Evolutionary conservation across 1,140 invertebrate species (phyloP).

Genomic region (Hesperophylax magnus): DNA sequence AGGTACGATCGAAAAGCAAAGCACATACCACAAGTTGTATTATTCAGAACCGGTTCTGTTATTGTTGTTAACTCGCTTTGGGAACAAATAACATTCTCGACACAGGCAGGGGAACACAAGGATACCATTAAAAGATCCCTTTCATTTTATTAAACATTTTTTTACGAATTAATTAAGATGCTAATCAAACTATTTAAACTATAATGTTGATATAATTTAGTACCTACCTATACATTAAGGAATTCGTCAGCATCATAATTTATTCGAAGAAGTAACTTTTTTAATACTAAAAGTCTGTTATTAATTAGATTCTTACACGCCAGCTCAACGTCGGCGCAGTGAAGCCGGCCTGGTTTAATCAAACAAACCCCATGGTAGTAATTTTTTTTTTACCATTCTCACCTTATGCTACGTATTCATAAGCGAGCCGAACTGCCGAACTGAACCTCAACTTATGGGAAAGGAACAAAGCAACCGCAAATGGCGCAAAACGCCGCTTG

Average conservation of each 20-base stretch:
- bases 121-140: background rate
- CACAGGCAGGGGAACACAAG: background rate
- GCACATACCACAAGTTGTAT: constrained; percentile 39
- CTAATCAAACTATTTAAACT: background rate
- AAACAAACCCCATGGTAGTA: too few relatives aligned
- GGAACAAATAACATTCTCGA: constrained; percentile 37
- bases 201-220: background rate
- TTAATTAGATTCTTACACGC: too few relatives aligned
- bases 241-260: background rate
- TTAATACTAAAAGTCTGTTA: too few relatives aligned
- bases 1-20: constrained; percentile 7
- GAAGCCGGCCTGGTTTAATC: too few relatives aligned
- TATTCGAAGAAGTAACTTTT: background rate
- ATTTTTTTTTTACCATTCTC: too few relatives aligned
- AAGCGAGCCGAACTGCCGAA: too few relatives aligned
- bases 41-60: constrained; percentile 36
- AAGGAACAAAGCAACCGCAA: too few relatives aligned
- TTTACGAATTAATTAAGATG: background rate
- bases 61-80: constrained; percentile 40
- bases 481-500: too few relatives aligned
- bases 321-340: too few relatives aligned
- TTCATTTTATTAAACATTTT: background rate
- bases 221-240: background rate
- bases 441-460: too few relatives aligned
- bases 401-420: too few relatives aligned